A percentile compares a stretch with the other conserved stretches of the same genome.
phyloP scores from a whole-genome alignment of 2,113 vertebrate genomes.

The Elachura formosa region DNA sequence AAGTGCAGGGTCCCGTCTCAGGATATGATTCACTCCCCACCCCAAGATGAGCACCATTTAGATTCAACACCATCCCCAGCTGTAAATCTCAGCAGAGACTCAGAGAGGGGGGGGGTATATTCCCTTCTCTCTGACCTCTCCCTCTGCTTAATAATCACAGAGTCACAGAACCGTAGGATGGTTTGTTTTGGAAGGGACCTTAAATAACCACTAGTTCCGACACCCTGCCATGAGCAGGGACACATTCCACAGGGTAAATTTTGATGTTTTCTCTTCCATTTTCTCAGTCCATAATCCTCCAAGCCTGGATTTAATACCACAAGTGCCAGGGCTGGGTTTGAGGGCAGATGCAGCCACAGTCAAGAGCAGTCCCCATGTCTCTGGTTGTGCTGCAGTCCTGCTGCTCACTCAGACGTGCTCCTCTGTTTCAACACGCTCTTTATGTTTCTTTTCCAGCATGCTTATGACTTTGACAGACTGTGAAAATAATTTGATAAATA shows the following conservation, averaged over 20 bases:
- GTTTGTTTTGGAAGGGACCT: not conserved
- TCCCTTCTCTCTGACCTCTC: not conserved
- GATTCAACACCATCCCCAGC: not conserved
- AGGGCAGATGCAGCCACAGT: not conserved
- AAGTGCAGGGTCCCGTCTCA: fast-evolving
- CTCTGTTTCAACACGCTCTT: not conserved
- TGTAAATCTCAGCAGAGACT: not conserved
- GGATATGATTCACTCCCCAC: fast-evolving
- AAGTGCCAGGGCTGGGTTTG: not conserved
- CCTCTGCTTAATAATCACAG: not conserved
- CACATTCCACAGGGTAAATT: not conserved
- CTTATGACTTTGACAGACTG: constrained; percentile 26
- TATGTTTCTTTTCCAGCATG: not conserved
- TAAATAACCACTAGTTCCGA: not conserved
- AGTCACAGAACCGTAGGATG: not conserved
- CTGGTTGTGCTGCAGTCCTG: not conserved
- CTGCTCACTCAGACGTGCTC: not conserved
- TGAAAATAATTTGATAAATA: constrained; percentile 52
- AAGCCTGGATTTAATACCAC: not conserved
- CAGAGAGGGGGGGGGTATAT: not conserved
- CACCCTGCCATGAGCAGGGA: not conserved
- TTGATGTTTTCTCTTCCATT: not conserved
- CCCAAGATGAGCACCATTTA: not conserved
- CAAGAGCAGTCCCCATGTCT: not conserved
- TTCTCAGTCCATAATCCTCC: not conserved